phyloP scores from a whole-genome alignment of 1,140 invertebrate species.

The Brachionus plicatilis region DNA sequence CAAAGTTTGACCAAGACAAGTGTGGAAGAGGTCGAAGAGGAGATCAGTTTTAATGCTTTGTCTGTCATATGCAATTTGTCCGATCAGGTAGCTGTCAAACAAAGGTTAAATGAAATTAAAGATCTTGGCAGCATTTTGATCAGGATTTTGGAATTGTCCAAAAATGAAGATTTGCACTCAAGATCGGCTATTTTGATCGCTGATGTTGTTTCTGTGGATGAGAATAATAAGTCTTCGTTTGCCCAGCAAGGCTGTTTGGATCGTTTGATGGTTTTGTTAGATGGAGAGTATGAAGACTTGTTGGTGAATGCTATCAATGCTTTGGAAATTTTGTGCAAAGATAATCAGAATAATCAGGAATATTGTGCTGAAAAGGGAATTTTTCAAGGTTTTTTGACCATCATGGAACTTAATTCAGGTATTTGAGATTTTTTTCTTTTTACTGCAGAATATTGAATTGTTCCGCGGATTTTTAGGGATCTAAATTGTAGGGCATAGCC shows the following conservation, averaged over 20 bases:
- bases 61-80: constrained; percentile 55
- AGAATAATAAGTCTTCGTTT: constrained; percentile 6
- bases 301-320: constrained; percentile 55
- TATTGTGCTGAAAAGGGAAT: constrained; percentile 17
- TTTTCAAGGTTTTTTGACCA: neutral
- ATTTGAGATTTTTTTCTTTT: neutral
- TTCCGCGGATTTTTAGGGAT: too few relatives aligned
- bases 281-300: constrained; percentile 53
- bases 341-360: constrained; percentile 16
- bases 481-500: too few relatives aligned
- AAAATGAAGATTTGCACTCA: constrained; percentile 53
- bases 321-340: constrained; percentile 45
- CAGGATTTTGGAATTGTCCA: constrained; percentile 46
- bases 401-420: constrained; percentile 39
- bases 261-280: constrained; percentile 44
- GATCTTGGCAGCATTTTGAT: constrained; percentile 47
- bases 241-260: neutral
- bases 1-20: constrained; percentile 45
- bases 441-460: too few relatives aligned
- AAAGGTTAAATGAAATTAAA: constrained; percentile 46
- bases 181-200: constrained; percentile 52
- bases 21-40: neutral
- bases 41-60: constrained; percentile 47
- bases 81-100: constrained; percentile 47
- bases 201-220: constrained; percentile 50